Evolutionary conservation across 2,113 vertebrate genomes (phyloP).

Genomic region (Terrapene triunguis): DNA sequence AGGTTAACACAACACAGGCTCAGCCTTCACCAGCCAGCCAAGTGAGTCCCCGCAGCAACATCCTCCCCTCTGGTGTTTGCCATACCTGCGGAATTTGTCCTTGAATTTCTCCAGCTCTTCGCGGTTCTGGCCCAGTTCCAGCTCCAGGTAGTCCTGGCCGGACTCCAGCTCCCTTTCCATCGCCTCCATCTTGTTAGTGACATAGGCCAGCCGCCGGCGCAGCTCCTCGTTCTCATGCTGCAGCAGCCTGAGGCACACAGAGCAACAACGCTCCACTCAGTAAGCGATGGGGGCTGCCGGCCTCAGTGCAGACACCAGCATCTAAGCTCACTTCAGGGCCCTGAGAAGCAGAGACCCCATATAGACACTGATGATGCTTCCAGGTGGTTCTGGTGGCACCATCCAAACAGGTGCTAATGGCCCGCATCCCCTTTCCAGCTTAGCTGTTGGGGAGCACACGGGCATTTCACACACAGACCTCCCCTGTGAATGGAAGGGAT

Average conservation of each 20-base stretch:
- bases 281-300: background rate
- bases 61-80: background rate
- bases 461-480: background rate
- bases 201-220: constrained; percentile 87
- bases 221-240: constrained; percentile 97
- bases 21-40: background rate
- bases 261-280: background rate
- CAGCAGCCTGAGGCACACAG: constrained; percentile 85
- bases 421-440: background rate
- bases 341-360: background rate
- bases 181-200: constrained; percentile 93
- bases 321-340: background rate
- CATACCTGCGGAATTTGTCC: constrained; percentile 96
- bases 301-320: background rate
- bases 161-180: constrained; percentile 95
- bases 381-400: background rate
- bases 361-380: background rate
- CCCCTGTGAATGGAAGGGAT: background rate
- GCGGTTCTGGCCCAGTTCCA: constrained; percentile 91
- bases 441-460: background rate
- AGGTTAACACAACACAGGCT: background rate
- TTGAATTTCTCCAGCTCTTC: constrained; percentile 98
- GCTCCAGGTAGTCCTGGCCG: constrained; percentile 93
- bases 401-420: background rate
- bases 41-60: background rate